Evolutionary conservation across 2,113 vertebrate species (phyloP), one percentile per base, ranked within the genome.

Genomic region (Chauna torquata): DNA sequence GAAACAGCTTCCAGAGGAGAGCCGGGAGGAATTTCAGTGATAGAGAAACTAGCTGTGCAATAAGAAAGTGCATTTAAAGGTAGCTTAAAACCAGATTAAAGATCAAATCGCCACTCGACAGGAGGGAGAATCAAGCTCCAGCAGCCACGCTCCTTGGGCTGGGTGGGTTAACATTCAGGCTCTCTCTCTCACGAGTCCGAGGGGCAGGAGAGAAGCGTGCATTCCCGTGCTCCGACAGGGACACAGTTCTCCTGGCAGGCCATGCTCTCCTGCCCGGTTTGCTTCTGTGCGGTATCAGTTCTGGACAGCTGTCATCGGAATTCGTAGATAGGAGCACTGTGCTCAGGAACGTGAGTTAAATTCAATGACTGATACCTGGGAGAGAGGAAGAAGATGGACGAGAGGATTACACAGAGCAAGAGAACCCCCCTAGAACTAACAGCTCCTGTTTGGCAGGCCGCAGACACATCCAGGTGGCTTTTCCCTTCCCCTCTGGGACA

Each of bases 321-420:
- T 93, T 99, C 99, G 24, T 99, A 99, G 97, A 99, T 99, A 93
- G 99, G 99, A 49, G 99, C 98, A 11, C 99, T 99, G 98, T 99
- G 99, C 98, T 99, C 99, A 20, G 97, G 99, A 95, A 99, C 98
- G 3, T 99, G 99, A 80, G 98, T 99, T 89, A 99, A 98, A 95
- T 99, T 99, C 95, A 99, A 96, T 25, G 99, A 99, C 98, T 99
- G 99, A 97, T 99, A 99, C 99, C 99, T 99, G 97, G 81, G 59
- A 42, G 78, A 62, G 75, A 38, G 82, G 28, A 61, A 27, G 88
- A 52, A 96, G 12, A 92, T 2, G 50, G 54, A 90, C 0, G 18
- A 57, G 75, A 64, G 27, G 22, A 4, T 90, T 27, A 84, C 36
- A 42, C 0, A 2, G 36, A 54, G 66, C n/a, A 24, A 9, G 4